Percentiles rank a stretch among this genome's conserved stretches.
These are phyloP conservation scores for Aphidius ervi DNA, from an alignment of 1,140 invertebrate genomes.

Conservation along the genomic window DNA sequence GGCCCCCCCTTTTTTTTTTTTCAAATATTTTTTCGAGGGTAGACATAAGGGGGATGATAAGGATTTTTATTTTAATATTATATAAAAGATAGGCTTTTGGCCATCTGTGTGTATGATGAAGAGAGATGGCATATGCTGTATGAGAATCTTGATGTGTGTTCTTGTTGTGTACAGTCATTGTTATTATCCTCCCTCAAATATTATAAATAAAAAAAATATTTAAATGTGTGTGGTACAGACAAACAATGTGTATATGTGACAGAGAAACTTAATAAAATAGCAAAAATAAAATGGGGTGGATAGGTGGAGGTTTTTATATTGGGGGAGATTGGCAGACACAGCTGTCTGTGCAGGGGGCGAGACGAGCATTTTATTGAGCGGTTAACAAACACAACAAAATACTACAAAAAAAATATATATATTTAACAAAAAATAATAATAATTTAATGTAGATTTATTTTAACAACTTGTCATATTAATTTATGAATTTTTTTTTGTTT, in stretches of 20 bases:
- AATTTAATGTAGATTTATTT: too few relatives aligned
- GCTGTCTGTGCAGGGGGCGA: slow-evolving; percentile 26
- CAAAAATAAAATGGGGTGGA: slow-evolving; percentile 9
- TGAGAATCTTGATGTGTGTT: slow-evolving; percentile 36
- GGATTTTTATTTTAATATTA: too few relatives aligned
- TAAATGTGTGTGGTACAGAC: slow-evolving; percentile 8
- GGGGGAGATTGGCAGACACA: slow-evolving; percentile 16
- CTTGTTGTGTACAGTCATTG: slow-evolving; percentile 34
- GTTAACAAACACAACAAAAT: slow-evolving; percentile 7
- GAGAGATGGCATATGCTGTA: slow-evolving; percentile 23
- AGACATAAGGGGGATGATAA: too few relatives aligned
- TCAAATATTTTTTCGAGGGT: too few relatives aligned
- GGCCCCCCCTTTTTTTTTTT: too few relatives aligned
- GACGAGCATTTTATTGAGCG: slow-evolving; percentile 8
- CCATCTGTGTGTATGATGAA: slow-evolving; percentile 33
- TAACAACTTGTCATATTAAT: too few relatives aligned
- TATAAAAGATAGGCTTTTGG: too few relatives aligned
- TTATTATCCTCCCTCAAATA: slow-evolving; percentile 36
- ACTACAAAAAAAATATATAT: neutral
- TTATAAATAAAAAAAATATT: too few relatives aligned
- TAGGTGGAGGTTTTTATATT: neutral
- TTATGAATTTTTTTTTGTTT: too few relatives aligned
- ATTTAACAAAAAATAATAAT: slow-evolving; percentile 11
- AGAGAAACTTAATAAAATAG: slow-evolving; percentile 3
- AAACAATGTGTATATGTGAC: neutral